Evolutionary conservation across 2,113 vertebrate species (phyloP).

Genomic region (Sardina pilchardus): DNA sequence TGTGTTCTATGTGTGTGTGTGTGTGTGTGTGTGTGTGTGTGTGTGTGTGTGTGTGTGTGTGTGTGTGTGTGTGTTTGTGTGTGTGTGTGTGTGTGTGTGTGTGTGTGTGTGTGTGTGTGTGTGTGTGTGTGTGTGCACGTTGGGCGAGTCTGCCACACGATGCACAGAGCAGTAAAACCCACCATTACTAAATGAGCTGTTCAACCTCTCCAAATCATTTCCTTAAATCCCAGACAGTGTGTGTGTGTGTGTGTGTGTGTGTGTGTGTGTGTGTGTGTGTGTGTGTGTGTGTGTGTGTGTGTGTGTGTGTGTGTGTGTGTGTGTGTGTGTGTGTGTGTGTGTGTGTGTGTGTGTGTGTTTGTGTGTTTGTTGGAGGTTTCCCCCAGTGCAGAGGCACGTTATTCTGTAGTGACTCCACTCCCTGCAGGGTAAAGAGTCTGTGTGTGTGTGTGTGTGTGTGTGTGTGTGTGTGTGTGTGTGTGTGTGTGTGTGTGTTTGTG

Average conservation of each 20-base stretch:
- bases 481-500: too few species aligned
- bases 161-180: not conserved
- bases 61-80: too few species aligned
- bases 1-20: too few species aligned
- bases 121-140: too few species aligned
- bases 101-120: too few species aligned
- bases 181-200: constrained; percentile 47
- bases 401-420: constrained; percentile 22
- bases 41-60: too few species aligned
- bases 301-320: constrained; percentile 18
- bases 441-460: too few species aligned
- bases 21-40: too few species aligned
- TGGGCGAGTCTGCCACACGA: constrained; percentile 37
- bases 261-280: constrained; percentile 12
- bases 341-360: constrained; percentile 13
- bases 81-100: not conserved
- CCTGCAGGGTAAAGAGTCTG: constrained; percentile 46
- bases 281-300: constrained; percentile 8
- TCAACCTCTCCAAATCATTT: constrained; percentile 41
- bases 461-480: too few species aligned
- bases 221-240: constrained; percentile 35
- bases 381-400: constrained; percentile 1
- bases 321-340: constrained; percentile 26
- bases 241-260: constrained; percentile 8
- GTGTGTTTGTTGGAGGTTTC: constrained; percentile 26